A percentile compares a stretch with the other conserved stretches of the same genome.
Evolutionary conservation across 2,888 invertebrate species (phyloP).

Genomic region (Beris chalybata): DNA sequence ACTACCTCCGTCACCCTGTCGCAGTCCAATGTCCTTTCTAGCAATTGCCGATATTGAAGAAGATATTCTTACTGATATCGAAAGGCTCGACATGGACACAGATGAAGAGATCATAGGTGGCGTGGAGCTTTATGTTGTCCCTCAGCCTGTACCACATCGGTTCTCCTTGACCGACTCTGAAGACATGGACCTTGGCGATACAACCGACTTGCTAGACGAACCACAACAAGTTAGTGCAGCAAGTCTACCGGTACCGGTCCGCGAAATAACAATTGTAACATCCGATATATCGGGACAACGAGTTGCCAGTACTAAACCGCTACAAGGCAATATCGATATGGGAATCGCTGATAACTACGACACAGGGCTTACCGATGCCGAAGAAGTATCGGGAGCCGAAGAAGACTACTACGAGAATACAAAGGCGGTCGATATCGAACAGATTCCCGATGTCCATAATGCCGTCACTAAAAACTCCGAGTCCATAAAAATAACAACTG

Average conservation of each 20-base stretch:
- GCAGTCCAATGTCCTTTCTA: not conserved
- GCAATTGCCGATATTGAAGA: slow-evolving; percentile 15
- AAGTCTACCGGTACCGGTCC: slow-evolving; percentile 54
- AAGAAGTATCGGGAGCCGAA: slow-evolving; percentile 54
- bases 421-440: slow-evolving; percentile 39
- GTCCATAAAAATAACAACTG: slow-evolving; percentile 44
- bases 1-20: not conserved
- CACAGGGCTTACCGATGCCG: slow-evolving; percentile 51
- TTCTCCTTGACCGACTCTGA: slow-evolving; percentile 54
- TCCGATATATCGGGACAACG: slow-evolving; percentile 56
- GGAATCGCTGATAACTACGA: slow-evolving; percentile 42
- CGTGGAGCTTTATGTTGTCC: not conserved
- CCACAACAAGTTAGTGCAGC: slow-evolving; percentile 41
- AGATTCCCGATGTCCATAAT: slow-evolving; percentile 45
- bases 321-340: slow-evolving; percentile 52
- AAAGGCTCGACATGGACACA: slow-evolving; percentile 52
- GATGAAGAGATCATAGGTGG: slow-evolving; percentile 40
- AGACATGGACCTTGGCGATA: slow-evolving; percentile 47
- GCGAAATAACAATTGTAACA: slow-evolving; percentile 57
- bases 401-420: slow-evolving; percentile 44
- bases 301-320: slow-evolving; percentile 56
- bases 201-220: slow-evolving; percentile 35
- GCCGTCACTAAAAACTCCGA: slow-evolving; percentile 42
- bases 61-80: slow-evolving; percentile 55
- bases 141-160: slow-evolving; percentile 10